A percentile compares a stretch with the other conserved stretches of the same genome.
phyloP scores from a whole-genome alignment of 1,140 invertebrate species.

The Chrysoperla carnea region DNA sequence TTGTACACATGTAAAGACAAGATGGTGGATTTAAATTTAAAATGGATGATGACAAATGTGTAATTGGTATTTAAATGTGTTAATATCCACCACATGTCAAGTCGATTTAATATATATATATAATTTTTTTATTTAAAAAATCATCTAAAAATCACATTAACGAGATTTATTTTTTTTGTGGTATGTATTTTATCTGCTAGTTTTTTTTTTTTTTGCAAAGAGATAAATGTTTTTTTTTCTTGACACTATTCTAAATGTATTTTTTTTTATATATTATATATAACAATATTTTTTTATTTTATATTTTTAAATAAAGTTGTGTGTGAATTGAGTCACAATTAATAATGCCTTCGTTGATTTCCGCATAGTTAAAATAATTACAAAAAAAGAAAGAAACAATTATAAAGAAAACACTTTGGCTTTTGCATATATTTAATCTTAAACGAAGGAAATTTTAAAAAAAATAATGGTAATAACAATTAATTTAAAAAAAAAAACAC shows the following conservation, averaged over 20 bases:
- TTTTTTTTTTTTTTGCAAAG: constrained; percentile 11
- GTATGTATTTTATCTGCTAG: too few relatives aligned
- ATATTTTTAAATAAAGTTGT: constrained; percentile 21
- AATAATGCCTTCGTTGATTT: constrained; percentile 24
- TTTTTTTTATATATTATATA: constrained; percentile 21
- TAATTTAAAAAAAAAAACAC: constrained; percentile 19
- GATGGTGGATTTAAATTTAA: too few relatives aligned
- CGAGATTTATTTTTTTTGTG: constrained; percentile 17
- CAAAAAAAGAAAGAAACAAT: too few relatives aligned
- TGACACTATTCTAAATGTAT: constrained; percentile 26
- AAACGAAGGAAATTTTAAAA: constrained; percentile 15
- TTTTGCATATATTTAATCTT: constrained; percentile 16
- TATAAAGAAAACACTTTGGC: constrained; percentile 27
- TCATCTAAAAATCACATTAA: constrained; percentile 21
- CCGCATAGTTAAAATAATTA: constrained; percentile 17
- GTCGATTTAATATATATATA: too few relatives aligned
- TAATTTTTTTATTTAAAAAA: constrained; percentile 4
- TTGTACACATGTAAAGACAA: too few relatives aligned
- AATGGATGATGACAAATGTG: too few relatives aligned
- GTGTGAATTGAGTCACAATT: constrained; percentile 26
- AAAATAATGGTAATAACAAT: constrained; percentile 8
- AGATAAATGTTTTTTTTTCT: constrained; percentile 8
- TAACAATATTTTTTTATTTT: constrained; percentile 24
- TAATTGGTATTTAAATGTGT: too few relatives aligned
- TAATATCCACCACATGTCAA: too few relatives aligned